Evolutionary conservation across 2,888 invertebrate species (phyloP), one percentile per base, ranked within the genome.

Genomic region (Tipula vernalis): DNA sequence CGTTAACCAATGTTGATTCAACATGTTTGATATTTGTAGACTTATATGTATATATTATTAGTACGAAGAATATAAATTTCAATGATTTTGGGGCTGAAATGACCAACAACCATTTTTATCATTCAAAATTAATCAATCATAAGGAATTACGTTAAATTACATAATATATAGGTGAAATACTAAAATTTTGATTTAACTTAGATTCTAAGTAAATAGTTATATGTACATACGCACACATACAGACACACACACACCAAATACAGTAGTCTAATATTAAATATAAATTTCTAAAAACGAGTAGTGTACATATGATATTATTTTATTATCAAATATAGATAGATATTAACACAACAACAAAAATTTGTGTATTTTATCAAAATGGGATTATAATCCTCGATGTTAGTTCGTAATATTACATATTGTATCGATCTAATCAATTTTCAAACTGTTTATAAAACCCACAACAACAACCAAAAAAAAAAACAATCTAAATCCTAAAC

Each of bases 401-500:
- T 71, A 71, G n/a, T 28, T 71, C 71, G 71, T 71, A 71, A 71
- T 71, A 71, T 71, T 28, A 71, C 8, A 28, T 28, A 71, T 28
- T 71, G 71, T 71, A 71, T 71, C 71, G 71, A 71, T 71, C 71
- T 71, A 71, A 71, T 71, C 71, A 71, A 71, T 71, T 71, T 71
- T 71, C 71, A 71, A 71, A 71, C 71, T 28, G 28, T 71, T 71
- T 71, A 71, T 71, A 71, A 71, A 39, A 39, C 6, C 39, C 39
- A 39, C 39, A 39, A 28, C 28, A 2, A 28, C 28, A 28, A 28
- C 28, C 39, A 39, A 39, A 39, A 39, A 39, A 39, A 39, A 39
- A 39, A 71, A 28, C 28, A 28, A 71, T 71, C 71, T 71, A 71
- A 71, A 71, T 71, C 71, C 71, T 28, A 71, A 71, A 18, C 28